Conservation (phyloP, 2,888 invertebrate species). For the Macrosiphum euphorbiae region DNA sequence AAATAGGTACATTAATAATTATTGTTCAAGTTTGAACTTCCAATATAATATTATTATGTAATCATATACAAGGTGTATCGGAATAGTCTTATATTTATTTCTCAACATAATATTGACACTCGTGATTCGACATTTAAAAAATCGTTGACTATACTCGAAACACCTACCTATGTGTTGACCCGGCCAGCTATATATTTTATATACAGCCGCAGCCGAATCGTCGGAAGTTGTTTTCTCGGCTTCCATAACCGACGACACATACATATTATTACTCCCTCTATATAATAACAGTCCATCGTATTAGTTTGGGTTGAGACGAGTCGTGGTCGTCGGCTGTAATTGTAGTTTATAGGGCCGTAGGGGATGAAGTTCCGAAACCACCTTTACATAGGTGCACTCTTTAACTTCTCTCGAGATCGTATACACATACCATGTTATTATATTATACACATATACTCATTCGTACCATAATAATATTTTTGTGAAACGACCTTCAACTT, state of each 20-base stretch:
- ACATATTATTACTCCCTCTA: constrained; percentile 10
- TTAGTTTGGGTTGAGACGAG: not conserved
- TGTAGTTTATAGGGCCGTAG: not conserved
- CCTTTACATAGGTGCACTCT: not conserved
- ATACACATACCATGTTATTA: not conserved
- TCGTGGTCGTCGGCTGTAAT: not conserved
- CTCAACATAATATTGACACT: not conserved
- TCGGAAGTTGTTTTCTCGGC: not conserved
- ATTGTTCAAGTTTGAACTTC: too few relatives aligned
- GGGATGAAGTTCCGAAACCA: not conserved
- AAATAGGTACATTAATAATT: too few relatives aligned
- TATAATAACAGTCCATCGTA: not conserved
- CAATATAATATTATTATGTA: not conserved
- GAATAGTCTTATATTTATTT: not conserved
- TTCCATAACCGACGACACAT: not conserved
- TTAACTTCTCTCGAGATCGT: not conserved
- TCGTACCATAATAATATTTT: not conserved
- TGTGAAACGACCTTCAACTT: not conserved
- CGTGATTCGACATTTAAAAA: not conserved
- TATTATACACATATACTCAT: not conserved
- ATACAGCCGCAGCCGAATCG: not conserved
- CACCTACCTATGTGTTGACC: not conserved
- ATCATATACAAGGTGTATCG: not conserved
- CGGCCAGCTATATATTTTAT: not conserved
- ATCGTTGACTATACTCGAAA: not conserved